phyloP scores from a whole-genome alignment of 1,140 invertebrate species.

The Apis florea region DNA sequence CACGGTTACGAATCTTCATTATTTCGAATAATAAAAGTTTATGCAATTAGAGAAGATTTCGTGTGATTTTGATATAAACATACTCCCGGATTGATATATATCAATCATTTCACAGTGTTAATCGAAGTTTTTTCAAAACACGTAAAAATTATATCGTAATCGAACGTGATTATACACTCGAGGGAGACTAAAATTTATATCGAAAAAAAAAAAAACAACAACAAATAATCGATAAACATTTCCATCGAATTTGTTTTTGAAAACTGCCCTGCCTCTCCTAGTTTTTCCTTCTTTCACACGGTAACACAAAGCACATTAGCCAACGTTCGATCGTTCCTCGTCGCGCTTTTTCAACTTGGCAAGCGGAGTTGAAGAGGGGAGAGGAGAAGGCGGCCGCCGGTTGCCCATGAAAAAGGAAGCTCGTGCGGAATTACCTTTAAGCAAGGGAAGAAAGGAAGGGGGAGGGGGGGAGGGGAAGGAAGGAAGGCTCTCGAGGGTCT shows the following conservation, averaged over 20 bases:
- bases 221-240: not conserved
- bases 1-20: too few species aligned
- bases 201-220: not conserved
- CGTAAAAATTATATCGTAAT: too few species aligned
- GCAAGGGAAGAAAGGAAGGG: conserved; percentile 9
- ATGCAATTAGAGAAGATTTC: too few species aligned
- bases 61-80: too few species aligned
- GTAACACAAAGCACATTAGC: conserved; percentile 18
- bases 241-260: not conserved
- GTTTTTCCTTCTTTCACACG: not conserved
- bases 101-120: too few species aligned
- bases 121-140: too few species aligned
- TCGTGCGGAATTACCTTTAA: conserved; percentile 47
- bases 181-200: too few species aligned
- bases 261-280: too few species aligned
- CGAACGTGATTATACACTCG: too few species aligned
- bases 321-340: conserved; percentile 38
- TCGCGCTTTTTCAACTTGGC: conserved; percentile 53
- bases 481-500: conserved; percentile 12
- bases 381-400: not conserved
- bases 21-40: too few species aligned
- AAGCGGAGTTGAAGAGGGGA: conserved; percentile 1
- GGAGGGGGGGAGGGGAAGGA: not conserved
- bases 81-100: too few species aligned
- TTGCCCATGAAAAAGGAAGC: conserved; percentile 34